Evolutionary conservation across 2,888 invertebrate genomes (phyloP).

Genomic region (Antheraea assamensis): DNA sequence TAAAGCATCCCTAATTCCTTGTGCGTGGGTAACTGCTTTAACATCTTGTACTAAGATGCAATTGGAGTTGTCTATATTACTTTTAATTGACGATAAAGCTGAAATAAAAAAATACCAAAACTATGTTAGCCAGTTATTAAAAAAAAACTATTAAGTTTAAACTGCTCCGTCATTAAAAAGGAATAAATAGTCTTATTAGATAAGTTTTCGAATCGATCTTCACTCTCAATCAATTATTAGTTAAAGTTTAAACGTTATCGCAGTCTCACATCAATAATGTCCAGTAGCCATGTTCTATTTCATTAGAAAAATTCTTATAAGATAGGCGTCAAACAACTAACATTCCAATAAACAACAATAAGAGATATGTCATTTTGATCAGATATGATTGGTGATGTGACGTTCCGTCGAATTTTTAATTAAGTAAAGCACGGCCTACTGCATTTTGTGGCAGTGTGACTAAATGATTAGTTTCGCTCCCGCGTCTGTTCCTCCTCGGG

Average conservation of each 20-base stretch:
- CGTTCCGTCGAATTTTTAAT: slow-evolving; percentile 75
- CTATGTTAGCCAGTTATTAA: not conserved
- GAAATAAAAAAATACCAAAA: slow-evolving; percentile 63
- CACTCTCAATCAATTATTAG: slow-evolving; percentile 65
- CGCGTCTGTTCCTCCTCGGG: slow-evolving; percentile 47
- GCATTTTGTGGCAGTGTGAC: slow-evolving; percentile 74
- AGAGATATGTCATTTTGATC: slow-evolving; percentile 62
- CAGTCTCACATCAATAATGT: slow-evolving; percentile 58
- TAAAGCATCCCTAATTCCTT: slow-evolving; percentile 89
- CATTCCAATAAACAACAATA: slow-evolving; percentile 64
- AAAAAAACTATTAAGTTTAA: not conserved
- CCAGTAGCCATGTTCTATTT: slow-evolving; percentile 66
- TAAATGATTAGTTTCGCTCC: slow-evolving; percentile 73
- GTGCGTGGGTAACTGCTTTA: slow-evolving; percentile 93
- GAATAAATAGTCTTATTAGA: slow-evolving; percentile 44
- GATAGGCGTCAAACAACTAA: slow-evolving; percentile 47
- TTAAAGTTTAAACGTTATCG: slow-evolving; percentile 64
- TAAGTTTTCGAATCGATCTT: slow-evolving; percentile 55
- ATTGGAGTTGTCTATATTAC: slow-evolving; percentile 93
- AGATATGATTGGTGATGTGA: slow-evolving; percentile 64
- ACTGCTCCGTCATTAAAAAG: slow-evolving; percentile 32
- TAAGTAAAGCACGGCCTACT: slow-evolving; percentile 70
- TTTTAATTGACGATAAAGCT: slow-evolving; percentile 96
- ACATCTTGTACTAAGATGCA: slow-evolving; percentile 95
- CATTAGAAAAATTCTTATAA: slow-evolving; percentile 59